A percentile compares a stretch with the other conserved stretches of the same genome.
Evolutionary conservation across 64 coral and sea anemone genomes (phyloP).

Genomic region (Cladopsammia gracilis): DNA sequence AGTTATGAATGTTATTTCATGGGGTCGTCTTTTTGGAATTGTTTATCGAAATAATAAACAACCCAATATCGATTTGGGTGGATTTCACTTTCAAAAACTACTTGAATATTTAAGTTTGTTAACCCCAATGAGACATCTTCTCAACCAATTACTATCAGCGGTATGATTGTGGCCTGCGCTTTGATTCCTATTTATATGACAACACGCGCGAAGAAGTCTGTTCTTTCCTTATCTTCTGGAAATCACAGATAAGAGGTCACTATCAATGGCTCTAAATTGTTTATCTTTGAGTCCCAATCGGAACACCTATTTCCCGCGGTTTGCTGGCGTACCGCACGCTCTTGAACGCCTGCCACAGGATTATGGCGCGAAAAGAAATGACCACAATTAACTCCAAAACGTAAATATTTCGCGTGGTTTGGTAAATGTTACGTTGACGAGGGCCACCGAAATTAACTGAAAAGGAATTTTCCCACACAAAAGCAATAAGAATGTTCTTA

Average conservation of each 20-base stretch:
- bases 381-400: background rate
- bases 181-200: background rate
- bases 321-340: background rate
- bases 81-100: background rate
- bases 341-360: background rate
- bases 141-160: slow-evolving; percentile 50
- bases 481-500: too few relatives aligned
- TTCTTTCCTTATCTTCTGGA: slow-evolving; percentile 39
- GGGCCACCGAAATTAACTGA: too few relatives aligned
- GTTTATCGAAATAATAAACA: background rate
- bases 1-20: background rate
- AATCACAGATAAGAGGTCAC: slow-evolving; percentile 44
- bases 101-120: background rate
- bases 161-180: background rate
- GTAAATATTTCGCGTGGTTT: background rate
- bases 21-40: background rate
- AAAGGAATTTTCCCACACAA: too few relatives aligned
- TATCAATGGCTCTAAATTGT: slow-evolving; percentile 26
- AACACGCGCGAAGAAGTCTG: background rate
- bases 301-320: background rate
- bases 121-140: slow-evolving; percentile 26
- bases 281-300: slow-evolving; percentile 14
- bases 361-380: slow-evolving; percentile 1
- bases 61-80: background rate
- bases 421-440: too few relatives aligned